phyloP scores from a whole-genome alignment of 2,797 vertebrate species.

The Hylomyscus alleni region DNA sequence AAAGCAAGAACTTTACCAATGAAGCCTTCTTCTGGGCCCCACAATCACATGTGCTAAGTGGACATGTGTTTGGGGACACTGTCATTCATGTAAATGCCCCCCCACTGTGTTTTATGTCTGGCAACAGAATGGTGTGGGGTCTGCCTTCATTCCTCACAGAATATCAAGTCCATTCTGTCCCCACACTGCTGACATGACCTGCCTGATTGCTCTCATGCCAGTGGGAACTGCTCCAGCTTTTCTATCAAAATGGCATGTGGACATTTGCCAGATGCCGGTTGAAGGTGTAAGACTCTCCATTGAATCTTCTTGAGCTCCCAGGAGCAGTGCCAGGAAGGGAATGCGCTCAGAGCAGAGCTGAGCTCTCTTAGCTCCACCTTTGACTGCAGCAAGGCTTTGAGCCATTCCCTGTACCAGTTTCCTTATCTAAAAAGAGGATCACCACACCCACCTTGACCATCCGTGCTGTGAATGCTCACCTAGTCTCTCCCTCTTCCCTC shows the following conservation, averaged over 20 bases:
- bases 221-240: not conserved
- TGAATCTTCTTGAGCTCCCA: not conserved
- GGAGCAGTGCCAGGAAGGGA: not conserved
- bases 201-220: not conserved
- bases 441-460: not conserved
- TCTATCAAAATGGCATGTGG: not conserved
- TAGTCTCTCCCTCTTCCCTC: not conserved
- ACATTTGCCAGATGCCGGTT: not conserved
- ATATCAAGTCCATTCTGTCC: not conserved
- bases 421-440: not conserved
- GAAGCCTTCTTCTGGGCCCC: not conserved
- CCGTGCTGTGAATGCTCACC: too few species aligned
- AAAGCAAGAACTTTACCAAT: not conserved
- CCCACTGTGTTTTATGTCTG: not conserved
- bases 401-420: not conserved
- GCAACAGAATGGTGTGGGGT: not conserved
- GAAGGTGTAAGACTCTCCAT: not conserved
- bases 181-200: not conserved
- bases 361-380: not conserved
- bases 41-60: not conserved
- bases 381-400: not conserved
- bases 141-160: not conserved
- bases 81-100: not conserved
- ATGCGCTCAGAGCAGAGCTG: not conserved
- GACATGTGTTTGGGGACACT: not conserved